These are phyloP conservation scores for Zaprionus taronus DNA, from an alignment of 1,140 invertebrate species.

Conservation along the genomic window DNA sequence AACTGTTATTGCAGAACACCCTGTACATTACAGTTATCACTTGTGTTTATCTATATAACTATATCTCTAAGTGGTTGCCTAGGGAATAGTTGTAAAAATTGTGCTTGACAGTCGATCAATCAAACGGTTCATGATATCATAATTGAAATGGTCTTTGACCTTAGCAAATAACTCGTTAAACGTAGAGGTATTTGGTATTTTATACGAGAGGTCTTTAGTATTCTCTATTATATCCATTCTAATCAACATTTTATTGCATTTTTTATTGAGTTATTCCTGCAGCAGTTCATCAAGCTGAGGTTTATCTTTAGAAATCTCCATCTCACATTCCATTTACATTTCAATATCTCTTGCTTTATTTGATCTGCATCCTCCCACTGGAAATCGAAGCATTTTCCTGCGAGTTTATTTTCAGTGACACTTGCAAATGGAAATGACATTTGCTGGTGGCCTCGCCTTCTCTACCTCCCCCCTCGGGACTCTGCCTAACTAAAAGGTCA, in stretches of 20 bases:
- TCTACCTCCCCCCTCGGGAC: background rate
- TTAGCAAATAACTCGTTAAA: slow-evolving; percentile 11
- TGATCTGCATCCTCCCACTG: background rate
- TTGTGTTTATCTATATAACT: slow-evolving; percentile 6
- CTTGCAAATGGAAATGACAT: slow-evolving; percentile 58
- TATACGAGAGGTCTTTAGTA: background rate
- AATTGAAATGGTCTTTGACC: slow-evolving; percentile 23
- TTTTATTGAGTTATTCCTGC: no score
- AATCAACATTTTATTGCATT: no score
- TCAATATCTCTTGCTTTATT: background rate
- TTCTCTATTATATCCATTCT: background rate
- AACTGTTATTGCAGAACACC: background rate
- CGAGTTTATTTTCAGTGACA: slow-evolving; percentile 40
- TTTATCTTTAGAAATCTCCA: background rate
- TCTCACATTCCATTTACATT: background rate
- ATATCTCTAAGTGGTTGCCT: slow-evolving; percentile 16
- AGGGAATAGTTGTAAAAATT: background rate
- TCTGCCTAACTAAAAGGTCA: background rate
- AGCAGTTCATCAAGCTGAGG: background rate
- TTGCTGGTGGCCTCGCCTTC: slow-evolving; percentile 4
- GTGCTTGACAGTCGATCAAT: slow-evolving; percentile 33
- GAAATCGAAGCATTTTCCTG: slow-evolving; percentile 35
- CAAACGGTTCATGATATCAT: slow-evolving; percentile 15
- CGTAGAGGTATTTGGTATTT: background rate
- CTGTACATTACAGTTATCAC: no score